Conservation (phyloP, 2,888 invertebrate genomes). For the Coleophora flavipennella region DNA sequence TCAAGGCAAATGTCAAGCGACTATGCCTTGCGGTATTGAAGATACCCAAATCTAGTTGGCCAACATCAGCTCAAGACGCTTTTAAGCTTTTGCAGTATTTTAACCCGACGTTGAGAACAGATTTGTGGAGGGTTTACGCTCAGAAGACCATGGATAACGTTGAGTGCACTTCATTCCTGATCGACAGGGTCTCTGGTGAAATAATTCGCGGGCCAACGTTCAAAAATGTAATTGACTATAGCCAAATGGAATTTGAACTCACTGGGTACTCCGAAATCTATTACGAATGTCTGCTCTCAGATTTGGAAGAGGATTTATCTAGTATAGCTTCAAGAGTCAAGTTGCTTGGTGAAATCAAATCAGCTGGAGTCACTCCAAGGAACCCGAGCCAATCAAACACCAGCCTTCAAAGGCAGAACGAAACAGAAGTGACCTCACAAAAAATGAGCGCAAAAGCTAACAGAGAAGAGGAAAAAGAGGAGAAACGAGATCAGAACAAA, state of each 20-base stretch:
- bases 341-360: conserved; percentile 41
- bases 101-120: conserved; percentile 48
- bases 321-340: conserved; percentile 54
- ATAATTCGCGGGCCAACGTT: conserved; percentile 51
- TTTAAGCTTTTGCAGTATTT: conserved; percentile 60
- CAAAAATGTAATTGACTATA: conserved; percentile 56
- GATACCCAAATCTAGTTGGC: conserved; percentile 46
- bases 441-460: conserved; percentile 8
- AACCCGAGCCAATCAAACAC: conserved; percentile 18
- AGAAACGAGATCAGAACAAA: conserved; percentile 1
- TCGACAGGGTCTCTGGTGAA: conserved; percentile 54
- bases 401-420: conserved; percentile 19
- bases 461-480: conserved; percentile 6
- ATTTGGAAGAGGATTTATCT: conserved; percentile 42
- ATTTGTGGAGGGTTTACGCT: conserved; percentile 48
- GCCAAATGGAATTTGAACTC: conserved; percentile 57
- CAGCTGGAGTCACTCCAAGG: conserved; percentile 35
- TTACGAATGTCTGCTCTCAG: conserved; percentile 44
- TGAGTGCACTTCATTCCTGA: conserved; percentile 46
- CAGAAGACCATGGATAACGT: conserved; percentile 38
- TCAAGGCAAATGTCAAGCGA: conserved; percentile 48
- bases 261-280: conserved; percentile 55
- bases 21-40: conserved; percentile 50
- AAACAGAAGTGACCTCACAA: conserved; percentile 3
- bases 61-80: conserved; percentile 45